Base-by-base conservation (phyloP, 2,888 invertebrate genomes). In the Nomada flava region DNA sequence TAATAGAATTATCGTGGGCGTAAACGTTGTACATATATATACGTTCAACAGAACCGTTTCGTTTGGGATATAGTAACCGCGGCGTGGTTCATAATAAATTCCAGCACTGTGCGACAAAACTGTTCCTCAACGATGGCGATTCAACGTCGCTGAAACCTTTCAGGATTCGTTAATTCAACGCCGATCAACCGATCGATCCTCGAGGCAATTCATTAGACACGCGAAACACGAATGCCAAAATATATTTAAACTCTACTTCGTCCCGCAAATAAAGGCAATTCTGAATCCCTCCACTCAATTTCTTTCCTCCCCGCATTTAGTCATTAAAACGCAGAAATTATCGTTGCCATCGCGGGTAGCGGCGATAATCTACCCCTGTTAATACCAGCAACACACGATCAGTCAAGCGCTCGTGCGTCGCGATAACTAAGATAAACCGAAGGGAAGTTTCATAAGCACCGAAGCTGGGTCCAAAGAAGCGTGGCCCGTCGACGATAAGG, bases 401-500 rank as follows among this genome's bases (percentile, higher is more conserved):
- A 67, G 20, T 53, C 67, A 53, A 7, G 53, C 53, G 20, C 53
- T 67, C 53, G 52, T 67, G 36, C 20, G 15, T 9, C 1, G 5
- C 67, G 67, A 68, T 55, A 68, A 68, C 36, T 15, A 55, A 55
- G 13, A 23, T 53, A 4, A 7, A 23, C n/a, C 11, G 36, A 11
- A 18, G 47, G 36, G 52, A 68, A 53, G 53, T 68, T 55, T 7
- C 53, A 42, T 60, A 70, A 70, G 60, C 60, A 36, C 13, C 29
- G 11, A 36, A 52, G 62, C 60, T 62, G 36, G 29, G 42, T 18
- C 42, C 23, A 2, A 68, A 42, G 15, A 23, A 1, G 20, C 9
- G 1, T 42, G 20, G 53, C 36, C 23, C 36, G 20, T 15, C 67
- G 11, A 76, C 42, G 83, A 86, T 79, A 83, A 76, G 79, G 68